Base-by-base conservation (phyloP, 2,113 vertebrate genomes). In the human (Homo sapiens) region DNA sequence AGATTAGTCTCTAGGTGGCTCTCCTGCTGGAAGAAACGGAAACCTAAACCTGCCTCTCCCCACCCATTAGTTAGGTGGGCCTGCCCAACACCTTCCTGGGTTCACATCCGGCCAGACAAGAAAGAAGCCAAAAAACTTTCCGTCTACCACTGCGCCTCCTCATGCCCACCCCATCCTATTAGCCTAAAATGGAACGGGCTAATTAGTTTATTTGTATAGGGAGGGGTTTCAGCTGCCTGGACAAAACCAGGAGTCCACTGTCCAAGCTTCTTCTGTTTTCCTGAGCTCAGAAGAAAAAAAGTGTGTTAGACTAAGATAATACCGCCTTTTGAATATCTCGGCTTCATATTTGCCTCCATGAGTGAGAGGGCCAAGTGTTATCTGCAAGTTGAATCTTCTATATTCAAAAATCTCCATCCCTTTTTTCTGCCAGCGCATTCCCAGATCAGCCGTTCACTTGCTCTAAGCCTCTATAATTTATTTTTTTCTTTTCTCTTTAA, bases 361-460 rank as follows among this genome's bases (percentile, higher is more conserved):
- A 97, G 97, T 79, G 96, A 98, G 97, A 98, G 68, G 89, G 97
- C 97, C 98, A 98, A 98, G 98, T 98, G 98, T 98, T 98, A 98
- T 98, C 98, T 97, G 97, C 98, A 98, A 96, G 97, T 98, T 98
- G 98, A 98, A 98, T 98, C 98, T 98, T 98, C 98, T 97, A 40
- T 98, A 98, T 98, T 97, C 98, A 98, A 97, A 98, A 98, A 78
- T 68, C 64, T 43, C 23, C 2, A 4, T 93, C 97, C 14, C 23
- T 94, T 98, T 97, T 98, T 97, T 98, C 98, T 97, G 97, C 98
- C 94, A 78, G 89, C 20, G 2, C 86, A 90, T 96, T 98, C 96
- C 95, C 94, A 97, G 98, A 97, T 96, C 90, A 94, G 96, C 89
- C 95, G 72, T 98, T 98, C 97, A 68, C 87, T 88, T 92, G 81